Evolutionary conservation across 2,113 vertebrate species (phyloP), one percentile per base, ranked within the genome.

Genomic region (Nannobrachium achirus): DNA sequence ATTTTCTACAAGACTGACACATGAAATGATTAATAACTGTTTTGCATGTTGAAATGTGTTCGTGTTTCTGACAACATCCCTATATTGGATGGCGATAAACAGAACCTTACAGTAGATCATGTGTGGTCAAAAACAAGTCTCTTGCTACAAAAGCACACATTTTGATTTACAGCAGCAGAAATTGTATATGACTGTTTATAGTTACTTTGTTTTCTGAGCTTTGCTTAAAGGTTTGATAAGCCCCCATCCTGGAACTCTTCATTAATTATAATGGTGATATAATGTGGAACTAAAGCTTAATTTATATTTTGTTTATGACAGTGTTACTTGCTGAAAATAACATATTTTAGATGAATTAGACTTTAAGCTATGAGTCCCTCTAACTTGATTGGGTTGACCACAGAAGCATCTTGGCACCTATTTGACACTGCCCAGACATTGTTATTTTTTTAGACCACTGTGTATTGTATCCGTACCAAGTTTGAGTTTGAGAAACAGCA

Each of bases 211-310:
- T 74, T 77, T 53, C 72, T 68, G 46, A 69, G 45, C 46, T 78
- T 75, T 73, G 60, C 71, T 89, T 78, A 38, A 76, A 78, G 16
- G 46, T 82, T 57, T 76, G 73, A 88, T 80, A 79, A 81, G 64
- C 51, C 65, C 69, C 75, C 52, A 72, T n/a, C 66, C 64, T 56
- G 74, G 60, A 76, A 44, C 57, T 73, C 63, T 78, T 71, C 38
- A 72, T 84, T 66, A 64, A 76, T 70, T 48, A 51, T 41, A 15
- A 55, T 65, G 58, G 65, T 20, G 52, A 58, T 46, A 10, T 64
- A 51, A 15, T 71, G 59, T 48, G 64, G 59, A 73, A 77, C 25
- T 33, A 33, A 33, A 33, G 25, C 25, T 33, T 33, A 1, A 33
- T 33, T 33, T 33, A 33, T 33, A 33, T 33, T 33, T 33, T 33